Base-by-base conservation (phyloP, 2,797 vertebrate species). In the Microtus obscurus region DNA sequence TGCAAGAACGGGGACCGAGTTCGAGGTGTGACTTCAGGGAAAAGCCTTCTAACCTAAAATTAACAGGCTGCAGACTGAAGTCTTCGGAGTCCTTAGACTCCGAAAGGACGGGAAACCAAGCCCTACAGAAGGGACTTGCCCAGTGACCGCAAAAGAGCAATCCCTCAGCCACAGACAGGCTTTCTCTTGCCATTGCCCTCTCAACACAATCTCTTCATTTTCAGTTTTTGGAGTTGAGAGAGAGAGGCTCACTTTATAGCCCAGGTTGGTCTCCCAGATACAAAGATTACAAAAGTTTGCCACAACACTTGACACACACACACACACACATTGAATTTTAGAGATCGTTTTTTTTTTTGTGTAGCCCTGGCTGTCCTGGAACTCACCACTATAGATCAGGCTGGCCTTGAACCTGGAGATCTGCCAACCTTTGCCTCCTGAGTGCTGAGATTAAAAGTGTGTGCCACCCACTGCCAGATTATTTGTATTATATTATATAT, bases 151-250 rank as follows among this genome's bases (percentile, higher is more conserved):
- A 53, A 21, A 88, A 34, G 19, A 53, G 59, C 9, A 73, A 90
- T 27, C 61, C 40, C 48, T n/a, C 76, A 77, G 67, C 0, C 12
- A n/a, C 21, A 40, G 43, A 5, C 27, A 95, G 19, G 65, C 53
- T 94, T 87, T 87, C 91, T 86, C 59, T 93, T 80, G 40, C 16
- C 40, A 9, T 81, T 92, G 90, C 69, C 40, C 87, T 85, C 53
- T 77, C 29, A 48, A 9, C 27, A 45, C 17, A 29, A 34, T 88
- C 51, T 59, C 25, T 74, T 56, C 69, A 8, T 61, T 74, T 59
- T 37, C 25, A 87, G 29, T 76, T 74, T 76, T 43, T 37, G 86
- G 27, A 40, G 37, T 74, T 88, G 61, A 16, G 6, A 5, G 10
- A 61, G 21, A 65, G 40, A 63, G 56, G 31, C 56, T 89, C 40